A percentile compares a stretch with the other conserved stretches of the same genome.
phyloP scores from a whole-genome alignment of 2,888 invertebrate genomes.

The Lathronympha strigana region DNA sequence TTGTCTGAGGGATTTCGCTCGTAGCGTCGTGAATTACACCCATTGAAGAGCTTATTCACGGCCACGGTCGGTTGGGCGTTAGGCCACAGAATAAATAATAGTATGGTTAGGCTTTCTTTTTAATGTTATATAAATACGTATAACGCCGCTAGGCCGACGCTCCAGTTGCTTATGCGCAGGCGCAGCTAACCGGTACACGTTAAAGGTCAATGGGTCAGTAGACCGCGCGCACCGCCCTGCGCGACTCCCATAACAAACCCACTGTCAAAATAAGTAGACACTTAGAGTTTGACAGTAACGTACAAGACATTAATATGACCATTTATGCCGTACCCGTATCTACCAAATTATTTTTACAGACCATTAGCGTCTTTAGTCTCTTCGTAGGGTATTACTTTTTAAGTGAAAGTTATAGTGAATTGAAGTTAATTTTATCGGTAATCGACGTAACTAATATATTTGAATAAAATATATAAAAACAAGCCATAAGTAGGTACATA shows the following conservation, averaged over 20 bases:
- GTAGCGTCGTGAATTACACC: not conserved
- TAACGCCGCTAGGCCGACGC: constrained; percentile 49
- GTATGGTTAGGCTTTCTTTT: constrained; percentile 67
- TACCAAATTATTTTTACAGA: not conserved
- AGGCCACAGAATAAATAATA: too few relatives aligned
- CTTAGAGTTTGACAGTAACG: constrained; percentile 1
- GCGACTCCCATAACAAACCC: constrained; percentile 28
- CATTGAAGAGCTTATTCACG: constrained; percentile 34
- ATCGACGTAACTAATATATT: too few relatives aligned
- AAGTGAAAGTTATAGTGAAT: not conserved
- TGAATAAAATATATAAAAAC: too few relatives aligned
- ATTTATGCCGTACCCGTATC: constrained; percentile 6
- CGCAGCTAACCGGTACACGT: constrained; percentile 67
- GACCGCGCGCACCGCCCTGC: constrained; percentile 50
- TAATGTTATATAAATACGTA: constrained; percentile 52
- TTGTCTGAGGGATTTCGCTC: not conserved
- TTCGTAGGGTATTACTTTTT: too few relatives aligned
- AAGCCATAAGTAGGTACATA: too few relatives aligned
- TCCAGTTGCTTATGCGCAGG: constrained; percentile 61
- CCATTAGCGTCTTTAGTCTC: too few relatives aligned
- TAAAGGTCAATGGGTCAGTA: constrained; percentile 79
- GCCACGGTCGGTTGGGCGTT: constrained; percentile 42
- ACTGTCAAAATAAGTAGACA: constrained; percentile 10
- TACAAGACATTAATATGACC: not conserved
- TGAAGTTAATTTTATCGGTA: too few relatives aligned